Evolutionary conservation across 2,888 invertebrate genomes (phyloP).

Genomic region (Empis livida): DNA sequence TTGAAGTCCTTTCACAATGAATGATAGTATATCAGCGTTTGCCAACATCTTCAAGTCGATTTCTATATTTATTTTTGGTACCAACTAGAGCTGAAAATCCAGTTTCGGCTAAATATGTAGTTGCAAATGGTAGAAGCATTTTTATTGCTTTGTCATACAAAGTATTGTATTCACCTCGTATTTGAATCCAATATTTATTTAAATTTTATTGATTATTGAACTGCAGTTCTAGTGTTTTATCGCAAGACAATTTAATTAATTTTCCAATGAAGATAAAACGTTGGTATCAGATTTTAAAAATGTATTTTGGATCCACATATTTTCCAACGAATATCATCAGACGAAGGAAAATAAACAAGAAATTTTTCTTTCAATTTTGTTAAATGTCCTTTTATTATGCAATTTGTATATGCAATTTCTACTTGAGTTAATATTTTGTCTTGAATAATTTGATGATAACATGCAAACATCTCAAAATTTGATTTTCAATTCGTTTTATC

Average conservation of each 20-base stretch:
- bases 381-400: constrained; percentile 1
- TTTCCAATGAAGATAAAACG: neutral
- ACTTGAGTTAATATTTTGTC: neutral
- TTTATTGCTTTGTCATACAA: constrained; percentile 8
- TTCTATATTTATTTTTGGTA: neutral
- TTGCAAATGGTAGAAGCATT: constrained; percentile 13
- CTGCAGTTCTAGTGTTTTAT: constrained; percentile 13
- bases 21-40: neutral
- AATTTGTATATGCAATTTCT: neutral
- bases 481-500: neutral
- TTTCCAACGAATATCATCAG: neutral
- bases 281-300: neutral
- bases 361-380: neutral
- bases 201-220: constrained; percentile 9
- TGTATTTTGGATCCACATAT: constrained; percentile 1
- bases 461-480: constrained; percentile 2
- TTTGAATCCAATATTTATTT: constrained; percentile 7
- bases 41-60: neutral
- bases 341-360: neutral
- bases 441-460: neutral
- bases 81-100: neutral
- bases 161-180: too few relatives aligned
- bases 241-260: constrained; percentile 14
- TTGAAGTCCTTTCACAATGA: neutral
- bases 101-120: constrained; percentile 8